phyloP scores from a whole-genome alignment of 2,113 vertebrate genomes.

The Mustela nigripes region DNA sequence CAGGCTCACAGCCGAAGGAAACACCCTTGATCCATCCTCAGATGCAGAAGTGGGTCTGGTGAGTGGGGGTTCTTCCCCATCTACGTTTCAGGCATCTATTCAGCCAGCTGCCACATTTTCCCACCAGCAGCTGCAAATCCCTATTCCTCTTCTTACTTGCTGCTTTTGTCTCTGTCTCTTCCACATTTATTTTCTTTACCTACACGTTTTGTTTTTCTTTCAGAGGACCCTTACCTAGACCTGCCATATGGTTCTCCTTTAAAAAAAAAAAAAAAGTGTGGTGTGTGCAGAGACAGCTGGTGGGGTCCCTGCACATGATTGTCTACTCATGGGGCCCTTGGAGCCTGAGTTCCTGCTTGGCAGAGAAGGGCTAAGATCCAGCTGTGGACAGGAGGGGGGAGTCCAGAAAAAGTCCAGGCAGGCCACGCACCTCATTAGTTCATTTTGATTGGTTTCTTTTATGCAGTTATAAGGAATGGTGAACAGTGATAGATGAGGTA shows the following conservation, averaged over 20 bases:
- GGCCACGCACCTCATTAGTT: slow-evolving; percentile 75
- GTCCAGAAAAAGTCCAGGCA: slow-evolving; percentile 55
- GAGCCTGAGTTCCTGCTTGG: slow-evolving; percentile 59
- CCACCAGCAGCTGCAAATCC: not conserved
- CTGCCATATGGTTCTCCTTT: slow-evolving; percentile 85
- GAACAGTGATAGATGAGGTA: slow-evolving; percentile 75
- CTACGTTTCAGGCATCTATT: slow-evolving; percentile 36
- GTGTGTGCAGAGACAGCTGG: slow-evolving; percentile 75
- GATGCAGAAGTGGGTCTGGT: not conserved
- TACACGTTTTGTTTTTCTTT: slow-evolving; percentile 72
- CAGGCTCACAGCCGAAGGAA: not conserved
- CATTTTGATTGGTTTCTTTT: slow-evolving; percentile 79
- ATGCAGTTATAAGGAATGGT: not conserved
- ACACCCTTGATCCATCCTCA: not conserved
- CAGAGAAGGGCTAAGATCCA: slow-evolving; percentile 66
- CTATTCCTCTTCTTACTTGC: not conserved
- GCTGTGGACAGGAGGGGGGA: slow-evolving; percentile 57
- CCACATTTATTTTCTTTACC: slow-evolving; percentile 57
- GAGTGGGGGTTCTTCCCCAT: not conserved
- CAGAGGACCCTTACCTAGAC: slow-evolving; percentile 65
- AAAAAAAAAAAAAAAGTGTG: slow-evolving; percentile 66
- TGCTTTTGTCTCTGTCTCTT: not conserved
- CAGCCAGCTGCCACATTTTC: not conserved
- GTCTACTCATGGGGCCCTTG: slow-evolving; percentile 51
- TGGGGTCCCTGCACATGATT: slow-evolving; percentile 58